Conservation (phyloP, 2,797 vertebrate genomes). For the Mallotus villosus region DNA sequence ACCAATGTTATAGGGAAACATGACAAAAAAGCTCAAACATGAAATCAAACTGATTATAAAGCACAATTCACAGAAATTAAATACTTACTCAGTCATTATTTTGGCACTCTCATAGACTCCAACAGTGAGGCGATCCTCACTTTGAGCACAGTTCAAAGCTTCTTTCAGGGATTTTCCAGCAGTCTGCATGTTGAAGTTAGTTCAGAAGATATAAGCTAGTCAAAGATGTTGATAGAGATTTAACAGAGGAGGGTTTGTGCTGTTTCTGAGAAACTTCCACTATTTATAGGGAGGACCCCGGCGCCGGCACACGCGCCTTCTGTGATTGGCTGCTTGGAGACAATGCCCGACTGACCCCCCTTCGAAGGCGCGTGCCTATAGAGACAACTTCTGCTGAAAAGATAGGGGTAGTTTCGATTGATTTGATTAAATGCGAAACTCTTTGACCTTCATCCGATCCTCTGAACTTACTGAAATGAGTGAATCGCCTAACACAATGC, state of each 20-base stretch:
- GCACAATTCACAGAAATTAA: neutral
- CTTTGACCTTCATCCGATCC: slow-evolving; percentile 49
- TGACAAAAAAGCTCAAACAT: neutral
- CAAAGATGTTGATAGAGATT: slow-evolving; percentile 22
- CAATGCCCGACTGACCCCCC: slow-evolving; percentile 57
- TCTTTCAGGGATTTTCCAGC: slow-evolving; percentile 85
- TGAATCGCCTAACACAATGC: slow-evolving; percentile 41
- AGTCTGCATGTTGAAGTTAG: slow-evolving; percentile 74
- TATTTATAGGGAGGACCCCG: slow-evolving; percentile 59
- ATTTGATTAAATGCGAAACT: slow-evolving; percentile 60
- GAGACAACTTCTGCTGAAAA: slow-evolving; percentile 53
- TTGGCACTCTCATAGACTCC: slow-evolving; percentile 94
- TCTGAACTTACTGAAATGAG: slow-evolving; percentile 34
- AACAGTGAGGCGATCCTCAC: slow-evolving; percentile 84
- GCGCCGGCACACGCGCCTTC: slow-evolving; percentile 59
- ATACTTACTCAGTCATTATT: slow-evolving; percentile 92
- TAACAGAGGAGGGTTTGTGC: slow-evolving; percentile 38
- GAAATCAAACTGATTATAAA: slow-evolving; percentile 2
- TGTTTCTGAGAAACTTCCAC: slow-evolving; percentile 24
- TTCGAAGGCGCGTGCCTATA: slow-evolving; percentile 69
- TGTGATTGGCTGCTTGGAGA: slow-evolving; percentile 68
- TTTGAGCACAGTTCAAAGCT: slow-evolving; percentile 81
- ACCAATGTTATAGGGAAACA: neutral
- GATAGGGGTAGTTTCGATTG: slow-evolving; percentile 40
- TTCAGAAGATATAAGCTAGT: neutral